phyloP scores from a whole-genome alignment of 1,140 invertebrate species.

The Euura lappo region DNA sequence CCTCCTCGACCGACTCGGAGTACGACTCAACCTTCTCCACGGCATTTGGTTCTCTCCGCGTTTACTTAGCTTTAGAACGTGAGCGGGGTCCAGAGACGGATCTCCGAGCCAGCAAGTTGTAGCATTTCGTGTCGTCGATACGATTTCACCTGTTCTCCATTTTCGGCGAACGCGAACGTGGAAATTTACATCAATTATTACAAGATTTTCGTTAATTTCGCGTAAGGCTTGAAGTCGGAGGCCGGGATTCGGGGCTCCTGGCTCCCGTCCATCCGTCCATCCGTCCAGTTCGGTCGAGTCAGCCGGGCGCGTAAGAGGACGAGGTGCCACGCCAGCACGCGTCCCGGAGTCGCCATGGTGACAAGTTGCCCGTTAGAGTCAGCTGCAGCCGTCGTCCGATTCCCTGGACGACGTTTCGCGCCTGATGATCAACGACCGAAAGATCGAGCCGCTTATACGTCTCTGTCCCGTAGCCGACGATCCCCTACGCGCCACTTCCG shows the following conservation, averaged over 20 bases:
- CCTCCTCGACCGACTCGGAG: neutral
- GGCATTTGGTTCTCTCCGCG: neutral
- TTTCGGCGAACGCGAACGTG: too few relatives aligned
- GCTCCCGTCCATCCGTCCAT: neutral
- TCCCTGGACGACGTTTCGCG: slow-evolving; percentile 3
- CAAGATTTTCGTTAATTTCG: too few relatives aligned
- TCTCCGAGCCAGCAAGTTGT: neutral
- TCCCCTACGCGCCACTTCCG: neutral
- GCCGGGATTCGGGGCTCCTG: too few relatives aligned
- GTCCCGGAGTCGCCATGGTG: slow-evolving; percentile 6
- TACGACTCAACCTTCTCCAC: neutral
- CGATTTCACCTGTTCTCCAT: too few relatives aligned
- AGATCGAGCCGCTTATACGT: neutral
- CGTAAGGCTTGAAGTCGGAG: too few relatives aligned
- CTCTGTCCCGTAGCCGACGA: neutral
- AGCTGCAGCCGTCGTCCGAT: slow-evolving; percentile 1
- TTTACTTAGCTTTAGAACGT: neutral
- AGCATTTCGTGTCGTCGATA: neutral
- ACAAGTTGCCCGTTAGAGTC: slow-evolving; percentile 6
- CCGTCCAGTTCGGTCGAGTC: neutral
- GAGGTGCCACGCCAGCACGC: neutral
- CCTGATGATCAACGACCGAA: slow-evolving; percentile 1
- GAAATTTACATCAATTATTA: too few relatives aligned
- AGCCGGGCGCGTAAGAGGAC: slow-evolving; percentile 6
- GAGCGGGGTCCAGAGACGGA: neutral